Conservation (phyloP, 2,888 invertebrate genomes). For the Drosophila atripex region DNA sequence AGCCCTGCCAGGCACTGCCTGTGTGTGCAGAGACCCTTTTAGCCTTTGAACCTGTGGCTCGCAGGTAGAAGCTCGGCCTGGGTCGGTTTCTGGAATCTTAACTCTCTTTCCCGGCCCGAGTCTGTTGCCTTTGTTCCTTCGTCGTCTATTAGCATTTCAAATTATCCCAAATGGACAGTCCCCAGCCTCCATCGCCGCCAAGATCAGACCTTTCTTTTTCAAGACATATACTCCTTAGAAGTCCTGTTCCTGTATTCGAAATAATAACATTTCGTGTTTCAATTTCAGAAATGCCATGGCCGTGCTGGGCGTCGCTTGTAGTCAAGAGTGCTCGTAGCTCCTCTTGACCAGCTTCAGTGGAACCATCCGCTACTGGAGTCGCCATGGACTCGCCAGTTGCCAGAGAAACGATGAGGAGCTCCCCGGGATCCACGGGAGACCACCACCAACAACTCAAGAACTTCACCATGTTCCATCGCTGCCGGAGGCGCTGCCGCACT, state of each 20-base stretch:
- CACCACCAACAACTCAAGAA: conserved; percentile 43
- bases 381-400: conserved; percentile 21
- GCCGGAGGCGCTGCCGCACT: conserved; percentile 62
- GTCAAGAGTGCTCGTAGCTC: conserved; percentile 43
- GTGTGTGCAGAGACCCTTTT: conserved; percentile 61
- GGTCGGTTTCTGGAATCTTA: not conserved
- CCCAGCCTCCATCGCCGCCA: too few species aligned
- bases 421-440: conserved; percentile 3
- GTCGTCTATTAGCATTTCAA: conserved; percentile 67
- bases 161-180: conserved; percentile 44
- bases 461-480: conserved; percentile 74
- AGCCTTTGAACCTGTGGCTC: conserved; percentile 73
- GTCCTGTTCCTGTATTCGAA: too few species aligned
- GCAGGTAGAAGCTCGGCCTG: conserved; percentile 58
- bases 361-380: conserved; percentile 25
- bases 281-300: conserved; percentile 51
- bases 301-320: conserved; percentile 46
- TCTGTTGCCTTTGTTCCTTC: conserved; percentile 58
- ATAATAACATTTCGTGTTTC: not conserved
- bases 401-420: conserved; percentile 12
- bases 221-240: too few species aligned
- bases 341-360: conserved; percentile 18
- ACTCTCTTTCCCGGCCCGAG: conserved; percentile 7
- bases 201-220: too few species aligned
- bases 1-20: conserved; percentile 23